Conservation (phyloP, 30 jellyfish, hydroid and myxozoan genomes). For the Aurelia sp. region DNA sequence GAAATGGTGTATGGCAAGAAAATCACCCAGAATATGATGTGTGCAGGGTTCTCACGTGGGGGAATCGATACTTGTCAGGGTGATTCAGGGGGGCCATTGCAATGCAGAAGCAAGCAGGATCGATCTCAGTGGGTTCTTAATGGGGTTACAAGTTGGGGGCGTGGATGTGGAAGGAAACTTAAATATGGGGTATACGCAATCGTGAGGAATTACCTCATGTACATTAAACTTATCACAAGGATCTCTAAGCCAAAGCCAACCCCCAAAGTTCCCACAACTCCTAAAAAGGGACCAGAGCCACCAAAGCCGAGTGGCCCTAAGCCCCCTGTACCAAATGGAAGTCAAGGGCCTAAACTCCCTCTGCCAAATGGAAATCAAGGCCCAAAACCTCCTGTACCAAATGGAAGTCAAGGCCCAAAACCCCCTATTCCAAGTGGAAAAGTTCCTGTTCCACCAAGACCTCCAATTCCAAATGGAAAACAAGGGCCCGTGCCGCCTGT, state of each 20-base stretch:
- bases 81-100: constrained; percentile 97
- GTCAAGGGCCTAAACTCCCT: constrained; percentile 65
- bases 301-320: constrained; percentile 32
- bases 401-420: constrained; percentile 10
- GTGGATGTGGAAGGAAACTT: constrained; percentile 87
- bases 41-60: constrained; percentile 91
- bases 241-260: constrained; percentile 23
- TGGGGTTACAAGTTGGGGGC: constrained; percentile 97
- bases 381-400: constrained; percentile 72
- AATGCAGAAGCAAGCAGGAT: constrained; percentile 57
- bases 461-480: constrained; percentile 32
- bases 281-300: constrained; percentile 21
- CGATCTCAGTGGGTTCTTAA: constrained; percentile 74
- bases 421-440: constrained; percentile 30
- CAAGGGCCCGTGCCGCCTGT: constrained; percentile 39
- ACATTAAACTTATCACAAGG: constrained; percentile 56
- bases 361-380: constrained; percentile 32
- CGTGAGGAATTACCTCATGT: constrained; percentile 76
- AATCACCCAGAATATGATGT: constrained; percentile 86
- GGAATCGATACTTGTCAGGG: constrained; percentile 86
- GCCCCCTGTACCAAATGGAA: constrained; percentile 15
- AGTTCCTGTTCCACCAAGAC: constrained; percentile 20
- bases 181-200: constrained; percentile 91
- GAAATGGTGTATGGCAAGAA: constrained; percentile 66
- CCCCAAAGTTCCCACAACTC: constrained; percentile 24